Evolutionary conservation across 2,888 invertebrate genomes (phyloP).

Genomic region (Lasioglossum marginatum): DNA sequence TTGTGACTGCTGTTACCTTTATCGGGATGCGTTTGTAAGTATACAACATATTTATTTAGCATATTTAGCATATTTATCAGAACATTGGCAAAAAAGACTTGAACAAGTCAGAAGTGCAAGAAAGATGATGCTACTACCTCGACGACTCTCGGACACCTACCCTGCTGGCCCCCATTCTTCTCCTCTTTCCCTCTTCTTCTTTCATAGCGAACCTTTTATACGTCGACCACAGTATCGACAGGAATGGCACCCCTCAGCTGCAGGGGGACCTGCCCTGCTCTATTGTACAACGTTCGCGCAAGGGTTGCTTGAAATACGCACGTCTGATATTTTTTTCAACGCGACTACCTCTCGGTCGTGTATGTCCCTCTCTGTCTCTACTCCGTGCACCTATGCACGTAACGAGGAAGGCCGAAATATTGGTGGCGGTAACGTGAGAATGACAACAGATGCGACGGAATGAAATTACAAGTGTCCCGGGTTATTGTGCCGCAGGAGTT

Average conservation of each 20-base stretch:
- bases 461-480: constrained; percentile 79
- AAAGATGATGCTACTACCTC: constrained; percentile 43
- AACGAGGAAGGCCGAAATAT: constrained; percentile 67
- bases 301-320: constrained; percentile 77
- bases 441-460: constrained; percentile 81
- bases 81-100: constrained; percentile 7
- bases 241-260: constrained; percentile 66
- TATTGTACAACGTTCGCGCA: constrained; percentile 68
- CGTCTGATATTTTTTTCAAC: constrained; percentile 66
- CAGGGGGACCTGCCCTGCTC: constrained; percentile 51
- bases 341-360: constrained; percentile 44
- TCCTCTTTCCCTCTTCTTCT: constrained; percentile 39
- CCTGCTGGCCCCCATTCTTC: constrained; percentile 29
- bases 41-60: too few species aligned
- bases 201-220: constrained; percentile 58
- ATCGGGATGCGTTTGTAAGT: not conserved
- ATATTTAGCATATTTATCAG: not conserved
- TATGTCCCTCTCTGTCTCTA: constrained; percentile 5
- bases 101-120: constrained; percentile 23
- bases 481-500: constrained; percentile 65
- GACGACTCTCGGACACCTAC: constrained; percentile 51
- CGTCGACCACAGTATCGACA: constrained; percentile 67
- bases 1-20: not conserved
- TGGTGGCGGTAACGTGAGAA: constrained; percentile 80
- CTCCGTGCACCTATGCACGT: constrained; percentile 27